A percentile compares a stretch with the other conserved stretches of the same genome.
Evolutionary conservation across 2,797 vertebrate species (phyloP).

Genomic region (Oceanodroma leucorhoa): DNA sequence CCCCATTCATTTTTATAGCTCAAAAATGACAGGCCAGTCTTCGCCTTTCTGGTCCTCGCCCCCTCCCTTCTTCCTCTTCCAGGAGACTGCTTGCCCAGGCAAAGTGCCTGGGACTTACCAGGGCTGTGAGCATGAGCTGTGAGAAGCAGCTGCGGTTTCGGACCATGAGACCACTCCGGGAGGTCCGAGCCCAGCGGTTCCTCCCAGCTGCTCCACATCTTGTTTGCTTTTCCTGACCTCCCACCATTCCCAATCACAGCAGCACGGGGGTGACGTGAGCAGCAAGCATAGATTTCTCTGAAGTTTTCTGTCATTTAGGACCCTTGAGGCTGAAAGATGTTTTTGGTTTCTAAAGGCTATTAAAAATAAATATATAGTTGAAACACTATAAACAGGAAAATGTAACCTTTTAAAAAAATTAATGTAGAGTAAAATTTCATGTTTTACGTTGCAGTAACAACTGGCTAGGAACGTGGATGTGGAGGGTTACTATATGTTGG

Average conservation of each 20-base stretch:
- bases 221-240: neutral
- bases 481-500: neutral
- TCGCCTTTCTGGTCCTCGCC: neutral
- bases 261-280: rapidly evolving
- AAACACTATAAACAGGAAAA: neutral
- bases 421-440: neutral
- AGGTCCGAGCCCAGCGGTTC: neutral
- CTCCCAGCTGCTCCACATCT: rapidly evolving
- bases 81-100: neutral
- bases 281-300: neutral
- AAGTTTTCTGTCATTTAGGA: neutral
- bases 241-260: neutral
- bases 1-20: neutral
- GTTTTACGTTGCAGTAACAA: neutral
- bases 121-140: neutral
- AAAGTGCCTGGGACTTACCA: neutral
- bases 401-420: neutral
- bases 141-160: neutral
- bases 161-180: neutral
- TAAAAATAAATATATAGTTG: neutral
- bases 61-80: neutral
- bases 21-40: neutral
- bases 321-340: neutral
- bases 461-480: neutral
- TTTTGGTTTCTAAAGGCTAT: neutral